A percentile compares a stretch with the other conserved stretches of the same genome.
These are phyloP conservation scores for Drosophila ambigua DNA, from an alignment of 1,140 invertebrate species.

Conservation along the genomic window DNA sequence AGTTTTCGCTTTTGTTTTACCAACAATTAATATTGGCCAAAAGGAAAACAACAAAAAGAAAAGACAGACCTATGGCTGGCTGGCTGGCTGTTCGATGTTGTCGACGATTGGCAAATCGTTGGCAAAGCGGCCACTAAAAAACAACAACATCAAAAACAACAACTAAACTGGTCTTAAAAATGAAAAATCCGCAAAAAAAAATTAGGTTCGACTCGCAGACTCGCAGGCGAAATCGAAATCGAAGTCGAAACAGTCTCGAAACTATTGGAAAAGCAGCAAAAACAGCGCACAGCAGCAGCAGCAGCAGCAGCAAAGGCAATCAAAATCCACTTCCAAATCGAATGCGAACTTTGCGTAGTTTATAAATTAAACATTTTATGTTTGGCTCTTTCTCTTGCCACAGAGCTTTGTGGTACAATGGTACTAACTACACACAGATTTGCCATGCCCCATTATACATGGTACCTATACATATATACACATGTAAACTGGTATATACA, in stretches of 20 bases:
- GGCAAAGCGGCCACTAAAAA: constrained; percentile 35
- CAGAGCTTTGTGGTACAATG: constrained; percentile 16
- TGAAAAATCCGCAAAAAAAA: constrained; percentile 72
- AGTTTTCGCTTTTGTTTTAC: no score
- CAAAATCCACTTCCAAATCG: constrained; percentile 18
- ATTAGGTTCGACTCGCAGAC: constrained; percentile 57
- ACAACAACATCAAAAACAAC: not conserved
- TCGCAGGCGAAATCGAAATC: constrained; percentile 28
- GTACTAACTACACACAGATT: constrained; percentile 1
- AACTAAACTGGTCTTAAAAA: constrained; percentile 70
- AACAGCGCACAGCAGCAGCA: not conserved
- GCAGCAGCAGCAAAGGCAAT: constrained; percentile 27
- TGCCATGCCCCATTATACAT: constrained; percentile 8
- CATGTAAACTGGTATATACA: not conserved
- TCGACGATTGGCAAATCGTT: constrained; percentile 71
- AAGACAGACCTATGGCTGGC: constrained; percentile 46
- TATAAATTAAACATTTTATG: constrained; percentile 68
- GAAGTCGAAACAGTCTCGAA: constrained; percentile 35
- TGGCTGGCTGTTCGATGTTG: not conserved
- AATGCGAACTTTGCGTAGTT: constrained; percentile 18
- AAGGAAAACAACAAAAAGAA: constrained; percentile 34
- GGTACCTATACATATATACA: constrained; percentile 1
- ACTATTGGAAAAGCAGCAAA: constrained; percentile 53
- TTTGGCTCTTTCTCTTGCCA: constrained; percentile 33
- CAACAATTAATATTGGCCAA: constrained; percentile 13